These are phyloP conservation scores for Gobionotothen gibberifrons DNA, from an alignment of 2,797 vertebrate genomes.

Conservation along the genomic window DNA sequence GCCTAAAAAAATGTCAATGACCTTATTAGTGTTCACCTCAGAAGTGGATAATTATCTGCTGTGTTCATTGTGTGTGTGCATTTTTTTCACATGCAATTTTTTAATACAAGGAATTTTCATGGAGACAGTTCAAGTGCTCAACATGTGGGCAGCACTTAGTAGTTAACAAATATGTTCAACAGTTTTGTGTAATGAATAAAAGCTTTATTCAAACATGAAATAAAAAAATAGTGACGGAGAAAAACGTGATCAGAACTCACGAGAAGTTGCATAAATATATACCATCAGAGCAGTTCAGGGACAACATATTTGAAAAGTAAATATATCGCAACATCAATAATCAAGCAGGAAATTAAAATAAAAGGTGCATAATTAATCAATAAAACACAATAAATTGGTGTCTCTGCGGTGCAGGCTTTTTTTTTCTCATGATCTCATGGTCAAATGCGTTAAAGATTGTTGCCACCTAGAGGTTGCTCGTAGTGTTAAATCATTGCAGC, in stretches of 20 bases:
- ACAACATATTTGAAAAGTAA: conserved; percentile 69
- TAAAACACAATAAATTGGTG: conserved; percentile 48
- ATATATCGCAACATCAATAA: conserved; percentile 69
- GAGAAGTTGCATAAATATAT: conserved; percentile 85
- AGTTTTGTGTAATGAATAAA: conserved; percentile 71
- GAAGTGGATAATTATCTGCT: conserved; percentile 32
- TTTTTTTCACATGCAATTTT: not conserved
- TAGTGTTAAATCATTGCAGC: conserved; percentile 43
- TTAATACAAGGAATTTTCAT: conserved; percentile 20
- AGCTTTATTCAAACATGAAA: conserved; percentile 81
- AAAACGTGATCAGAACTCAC: conserved; percentile 71
- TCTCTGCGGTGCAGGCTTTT: conserved; percentile 59
- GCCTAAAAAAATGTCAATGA: conserved; percentile 4
- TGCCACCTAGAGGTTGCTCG: conserved; percentile 62
- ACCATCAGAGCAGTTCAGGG: conserved; percentile 75
- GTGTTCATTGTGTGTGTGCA: conserved; percentile 31
- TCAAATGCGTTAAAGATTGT: conserved; percentile 52
- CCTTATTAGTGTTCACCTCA: conserved; percentile 36
- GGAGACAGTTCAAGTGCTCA: conserved; percentile 21
- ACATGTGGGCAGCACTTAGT: not conserved
- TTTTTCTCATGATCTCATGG: conserved; percentile 27
- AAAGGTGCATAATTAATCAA: conserved; percentile 60
- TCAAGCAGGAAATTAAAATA: conserved; percentile 72
- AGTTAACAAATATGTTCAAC: not conserved
- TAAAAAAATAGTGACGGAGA: conserved; percentile 62